Evolutionary conservation across 2,797 vertebrate species (phyloP), one percentile per base, ranked within the genome.

Genomic region (Centroberyx gerrardi): DNA sequence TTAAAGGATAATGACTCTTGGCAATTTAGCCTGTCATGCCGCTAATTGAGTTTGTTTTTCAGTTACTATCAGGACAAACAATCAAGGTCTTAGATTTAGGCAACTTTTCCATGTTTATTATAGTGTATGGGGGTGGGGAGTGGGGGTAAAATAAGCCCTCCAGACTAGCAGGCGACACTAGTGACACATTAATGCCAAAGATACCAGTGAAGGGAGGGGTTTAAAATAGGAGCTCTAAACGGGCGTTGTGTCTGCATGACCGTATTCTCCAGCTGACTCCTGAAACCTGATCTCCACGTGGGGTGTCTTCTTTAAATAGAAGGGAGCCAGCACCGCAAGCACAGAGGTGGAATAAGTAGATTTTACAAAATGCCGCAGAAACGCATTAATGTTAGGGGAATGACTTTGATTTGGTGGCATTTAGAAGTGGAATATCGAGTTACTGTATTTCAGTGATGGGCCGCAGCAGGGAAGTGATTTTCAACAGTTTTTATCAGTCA

Each of bases 261-360:
- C 78, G 85, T 74, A 85, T 72, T 68, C 58, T 82, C 84, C 86
- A 87, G 90, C 80, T 88, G 89, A 82, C 7, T 80, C 80, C 63
- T 74, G 90, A 86, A 92, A 83, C 66, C 38, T 0, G 62, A 93
- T 49, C 78, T 33, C 76, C 70, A 80, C 46, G 60, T 68, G 64
- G 74, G 71, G 12, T 72, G 65, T 36, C 38, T 9, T 68, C 82
- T 92, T 91, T 85, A 90, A 92, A 93, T 69, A 87, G 85, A 66
- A 40, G 62, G 29, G 48, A 79, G 58, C 29, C 33, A 55, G 61
- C 62, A 86, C 69, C 69, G 67, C 67, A 81, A 70, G 70, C 85
- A 68, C 52, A 64, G 61, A 72, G 18, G 18, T 64, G 46, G 62
- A 75, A 7, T 29, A 46, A 22, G 42, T 10, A 5, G 61, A 58